A percentile compares a stretch with the other conserved stretches of the same genome.
Evolutionary conservation across 2,113 vertebrate species (phyloP).

Genomic region (Anoplopoma fimbria): DNA sequence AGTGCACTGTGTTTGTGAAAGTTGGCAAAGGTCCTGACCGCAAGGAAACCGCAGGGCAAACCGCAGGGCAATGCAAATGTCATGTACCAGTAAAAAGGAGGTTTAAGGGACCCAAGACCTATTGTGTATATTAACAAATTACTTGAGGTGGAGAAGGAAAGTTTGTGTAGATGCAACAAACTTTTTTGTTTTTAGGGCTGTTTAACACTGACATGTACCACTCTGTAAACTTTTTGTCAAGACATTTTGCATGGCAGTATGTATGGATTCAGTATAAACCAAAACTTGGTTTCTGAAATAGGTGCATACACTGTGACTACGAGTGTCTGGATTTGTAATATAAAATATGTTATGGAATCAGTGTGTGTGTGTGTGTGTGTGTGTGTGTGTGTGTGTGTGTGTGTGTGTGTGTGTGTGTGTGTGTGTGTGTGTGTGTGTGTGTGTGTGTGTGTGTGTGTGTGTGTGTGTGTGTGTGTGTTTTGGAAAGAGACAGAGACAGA

Average conservation of each 20-base stretch:
- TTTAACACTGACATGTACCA: background rate
- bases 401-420: background rate
- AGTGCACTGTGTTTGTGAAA: constrained; percentile 6
- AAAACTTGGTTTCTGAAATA: constrained; percentile 3
- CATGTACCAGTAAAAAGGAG: background rate
- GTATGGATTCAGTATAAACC: background rate
- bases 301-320: background rate
- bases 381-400: background rate
- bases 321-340: background rate
- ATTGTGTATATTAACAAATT: background rate
- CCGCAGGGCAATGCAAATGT: background rate
- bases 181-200: background rate
- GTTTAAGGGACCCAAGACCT: background rate
- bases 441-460: background rate
- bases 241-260: background rate
- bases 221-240: background rate
- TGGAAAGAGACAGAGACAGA: background rate
- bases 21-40: background rate
- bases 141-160: background rate
- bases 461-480: background rate
- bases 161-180: background rate
- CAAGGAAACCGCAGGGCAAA: background rate
- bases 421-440: no score
- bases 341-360: background rate
- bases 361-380: background rate